These are phyloP conservation scores for Athalia rosae DNA, from an alignment of 2,888 invertebrate species.

Conservation along the genomic window DNA sequence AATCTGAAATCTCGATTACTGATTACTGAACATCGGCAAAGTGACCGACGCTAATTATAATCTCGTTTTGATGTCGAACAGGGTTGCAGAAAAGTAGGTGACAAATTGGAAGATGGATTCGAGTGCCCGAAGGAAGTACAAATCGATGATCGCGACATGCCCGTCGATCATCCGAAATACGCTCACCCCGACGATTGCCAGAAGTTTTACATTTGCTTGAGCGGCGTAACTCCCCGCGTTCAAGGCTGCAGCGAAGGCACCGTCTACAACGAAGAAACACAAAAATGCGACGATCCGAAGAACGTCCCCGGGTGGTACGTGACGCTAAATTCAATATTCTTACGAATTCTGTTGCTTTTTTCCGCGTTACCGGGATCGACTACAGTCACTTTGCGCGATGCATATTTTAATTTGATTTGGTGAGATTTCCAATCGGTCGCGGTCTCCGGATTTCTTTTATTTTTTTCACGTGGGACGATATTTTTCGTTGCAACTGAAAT, in stretches of 20 bases:
- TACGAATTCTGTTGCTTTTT: not conserved
- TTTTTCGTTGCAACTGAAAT: slow-evolving; percentile 4
- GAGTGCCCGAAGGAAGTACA: slow-evolving; percentile 85
- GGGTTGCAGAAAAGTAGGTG: slow-evolving; percentile 69
- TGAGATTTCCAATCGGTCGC: slow-evolving; percentile 1
- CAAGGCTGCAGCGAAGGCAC: slow-evolving; percentile 90
- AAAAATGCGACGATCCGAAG: slow-evolving; percentile 92
- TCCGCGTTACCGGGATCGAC: not conserved
- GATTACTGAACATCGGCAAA: slow-evolving; percentile 47
- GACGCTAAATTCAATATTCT: not conserved
- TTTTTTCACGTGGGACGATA: not conserved
- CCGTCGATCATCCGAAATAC: slow-evolving; percentile 89
- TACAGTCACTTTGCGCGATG: not conserved
- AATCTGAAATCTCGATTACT: not conserved
- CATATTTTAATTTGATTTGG: not conserved
- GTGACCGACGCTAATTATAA: not conserved
- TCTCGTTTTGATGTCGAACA: slow-evolving; percentile 47
- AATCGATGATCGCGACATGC: slow-evolving; percentile 81
- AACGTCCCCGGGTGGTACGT: slow-evolving; percentile 92
- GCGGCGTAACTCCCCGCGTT: slow-evolving; percentile 90
- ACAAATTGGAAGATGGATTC: slow-evolving; percentile 87
- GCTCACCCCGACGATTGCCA: slow-evolving; percentile 92
- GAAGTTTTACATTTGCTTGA: slow-evolving; percentile 93
- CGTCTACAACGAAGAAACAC: slow-evolving; percentile 91
- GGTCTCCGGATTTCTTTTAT: slow-evolving; percentile 24